Evolutionary conservation across 35 echinoderm and acorn worm genomes (phyloP).

Genomic region (Lytechinus pictus): DNA sequence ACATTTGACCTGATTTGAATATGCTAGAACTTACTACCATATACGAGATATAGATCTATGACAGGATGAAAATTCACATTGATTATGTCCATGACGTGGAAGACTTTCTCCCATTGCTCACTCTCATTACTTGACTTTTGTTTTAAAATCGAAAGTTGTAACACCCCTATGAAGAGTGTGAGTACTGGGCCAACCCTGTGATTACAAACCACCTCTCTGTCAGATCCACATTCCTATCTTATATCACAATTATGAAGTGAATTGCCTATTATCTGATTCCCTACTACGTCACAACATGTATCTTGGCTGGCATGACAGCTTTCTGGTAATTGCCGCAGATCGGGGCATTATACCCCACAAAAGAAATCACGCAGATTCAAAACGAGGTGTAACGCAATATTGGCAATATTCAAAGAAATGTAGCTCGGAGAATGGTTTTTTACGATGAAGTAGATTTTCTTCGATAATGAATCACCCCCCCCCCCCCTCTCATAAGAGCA

Average conservation of each 20-base stretch:
- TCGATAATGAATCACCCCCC: not conserved
- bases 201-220: not conserved
- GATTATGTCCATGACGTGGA: too few relatives aligned
- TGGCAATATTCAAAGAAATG: not conserved
- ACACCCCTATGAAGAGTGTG: not conserved
- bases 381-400: not conserved
- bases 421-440: not conserved
- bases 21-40: too few relatives aligned
- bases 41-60: too few relatives aligned
- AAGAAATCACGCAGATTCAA: not conserved
- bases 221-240: not conserved
- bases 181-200: not conserved
- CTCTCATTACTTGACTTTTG: too few relatives aligned
- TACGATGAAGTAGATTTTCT: not conserved
- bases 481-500: not conserved
- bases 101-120: too few relatives aligned
- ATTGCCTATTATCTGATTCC: not conserved
- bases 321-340: not conserved
- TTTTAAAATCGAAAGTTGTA: too few relatives aligned
- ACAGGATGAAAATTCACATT: too few relatives aligned
- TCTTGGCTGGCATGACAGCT: not conserved
- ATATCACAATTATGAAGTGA: not conserved
- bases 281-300: not conserved
- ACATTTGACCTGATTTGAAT: too few relatives aligned
- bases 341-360: not conserved